phyloP scores from a whole-genome alignment of 2,888 invertebrate genomes.

The Dicyrtomina minuta region DNA sequence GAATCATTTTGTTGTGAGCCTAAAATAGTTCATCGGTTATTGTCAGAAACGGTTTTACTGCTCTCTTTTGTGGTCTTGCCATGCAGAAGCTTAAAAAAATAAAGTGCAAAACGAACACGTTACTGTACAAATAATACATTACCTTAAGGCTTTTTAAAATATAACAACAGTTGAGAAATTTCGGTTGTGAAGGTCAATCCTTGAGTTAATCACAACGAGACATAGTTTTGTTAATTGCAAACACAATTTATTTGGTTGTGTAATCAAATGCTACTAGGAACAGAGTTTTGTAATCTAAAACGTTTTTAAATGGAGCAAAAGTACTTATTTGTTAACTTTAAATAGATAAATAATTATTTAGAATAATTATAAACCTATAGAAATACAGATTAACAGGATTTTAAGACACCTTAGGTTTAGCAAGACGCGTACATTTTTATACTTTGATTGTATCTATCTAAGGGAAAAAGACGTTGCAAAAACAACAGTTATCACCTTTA shows the following conservation, averaged over 20 bases:
- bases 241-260: slow-evolving; percentile 73
- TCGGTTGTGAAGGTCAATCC: slow-evolving; percentile 75
- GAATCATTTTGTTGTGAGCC: slow-evolving; percentile 85
- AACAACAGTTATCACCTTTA: slow-evolving; percentile 85
- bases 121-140: too few relatives aligned
- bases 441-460: slow-evolving; percentile 76
- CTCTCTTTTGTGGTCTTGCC: neutral
- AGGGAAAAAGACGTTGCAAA: slow-evolving; percentile 82
- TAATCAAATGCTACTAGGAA: slow-evolving; percentile 86
- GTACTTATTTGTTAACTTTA: neutral
- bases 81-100: neutral
- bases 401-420: slow-evolving; percentile 69
- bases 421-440: slow-evolving; percentile 79
- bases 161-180: slow-evolving; percentile 70
- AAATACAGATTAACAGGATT: neutral
- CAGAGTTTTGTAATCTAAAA: slow-evolving; percentile 66
- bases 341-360: neutral
- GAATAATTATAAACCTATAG: neutral
- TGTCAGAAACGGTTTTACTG: neutral
- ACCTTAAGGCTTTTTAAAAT: slow-evolving; percentile 65
- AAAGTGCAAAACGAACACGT: too few relatives aligned
- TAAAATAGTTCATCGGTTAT: slow-evolving; percentile 46
- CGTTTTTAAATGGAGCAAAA: neutral
- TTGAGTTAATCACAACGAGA: slow-evolving; percentile 85
- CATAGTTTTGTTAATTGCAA: slow-evolving; percentile 82